Percentiles rank a stretch among this genome's conserved stretches.
These are phyloP conservation scores for Prionace glauca DNA, from an alignment of 2,797 vertebrate genomes.

Conservation along the genomic window DNA sequence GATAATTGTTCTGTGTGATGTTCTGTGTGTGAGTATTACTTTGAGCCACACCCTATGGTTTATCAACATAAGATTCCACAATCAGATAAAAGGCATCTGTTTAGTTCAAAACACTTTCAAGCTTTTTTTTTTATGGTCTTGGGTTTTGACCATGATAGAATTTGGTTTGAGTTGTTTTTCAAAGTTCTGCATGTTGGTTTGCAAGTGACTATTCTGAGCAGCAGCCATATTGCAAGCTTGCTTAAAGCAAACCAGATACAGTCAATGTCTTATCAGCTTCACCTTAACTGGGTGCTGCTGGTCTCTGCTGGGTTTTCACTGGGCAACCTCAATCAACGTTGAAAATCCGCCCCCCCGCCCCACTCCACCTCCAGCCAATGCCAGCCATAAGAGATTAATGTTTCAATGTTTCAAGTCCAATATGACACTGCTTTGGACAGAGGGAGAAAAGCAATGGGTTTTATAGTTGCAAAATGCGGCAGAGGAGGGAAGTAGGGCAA, in stretches of 20 bases:
- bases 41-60: neutral
- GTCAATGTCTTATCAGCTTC: neutral
- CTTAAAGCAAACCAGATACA: neutral
- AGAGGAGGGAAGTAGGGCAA: too few species aligned
- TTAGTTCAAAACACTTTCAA: neutral
- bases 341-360: too few species aligned
- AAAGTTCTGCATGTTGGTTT: neutral
- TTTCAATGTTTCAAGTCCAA: too few species aligned
- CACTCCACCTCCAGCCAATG: neutral
- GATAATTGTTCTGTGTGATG: neutral
- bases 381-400: neutral
- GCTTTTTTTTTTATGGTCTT: neutral
- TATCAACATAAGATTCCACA: neutral
- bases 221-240: neutral
- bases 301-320: neutral
- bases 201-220: neutral
- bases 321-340: neutral
- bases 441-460: too few species aligned
- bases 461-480: too few species aligned
- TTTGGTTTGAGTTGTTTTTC: neutral
- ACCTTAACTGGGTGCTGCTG: neutral
- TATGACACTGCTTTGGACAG: too few species aligned
- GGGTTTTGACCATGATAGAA: neutral
- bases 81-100: neutral
- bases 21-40: neutral